Conservation (phyloP, 2,888 invertebrate species). For the Polydesmus complanatus region DNA sequence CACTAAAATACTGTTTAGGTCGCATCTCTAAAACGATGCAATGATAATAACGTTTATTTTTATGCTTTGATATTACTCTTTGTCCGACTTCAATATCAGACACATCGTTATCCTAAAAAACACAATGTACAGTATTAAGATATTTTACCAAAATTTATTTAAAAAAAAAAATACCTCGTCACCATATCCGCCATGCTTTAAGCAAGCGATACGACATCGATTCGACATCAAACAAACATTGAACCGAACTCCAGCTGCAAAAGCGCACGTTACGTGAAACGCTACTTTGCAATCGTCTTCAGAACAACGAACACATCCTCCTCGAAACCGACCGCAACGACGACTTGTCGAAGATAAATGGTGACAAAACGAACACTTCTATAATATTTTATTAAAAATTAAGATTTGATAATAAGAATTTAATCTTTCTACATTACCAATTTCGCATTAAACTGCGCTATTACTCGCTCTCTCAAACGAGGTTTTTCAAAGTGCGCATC, state of each 20-base stretch:
- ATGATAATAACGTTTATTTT: conserved; percentile 44
- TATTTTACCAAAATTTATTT: background rate
- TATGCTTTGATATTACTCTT: conserved; percentile 47
- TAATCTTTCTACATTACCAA: conserved; percentile 13
- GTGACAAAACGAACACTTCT: conserved; percentile 30
- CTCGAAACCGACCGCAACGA: conserved; percentile 23
- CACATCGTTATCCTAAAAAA: background rate
- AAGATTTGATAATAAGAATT: conserved; percentile 1
- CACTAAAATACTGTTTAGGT: conserved; percentile 40
- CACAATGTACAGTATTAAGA: too few species aligned
- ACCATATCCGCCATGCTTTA: conserved; percentile 25
- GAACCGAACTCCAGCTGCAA: conserved; percentile 39
- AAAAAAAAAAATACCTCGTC: background rate
- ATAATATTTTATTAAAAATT: conserved; percentile 18
- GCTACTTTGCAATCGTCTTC: conserved; percentile 34
- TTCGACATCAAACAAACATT: conserved; percentile 34
- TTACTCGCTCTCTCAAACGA: conserved; percentile 25
- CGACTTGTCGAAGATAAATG: conserved; percentile 18
- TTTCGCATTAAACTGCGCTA: conserved; percentile 16
- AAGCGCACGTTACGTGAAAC: conserved; percentile 47
- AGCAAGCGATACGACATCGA: conserved; percentile 32
- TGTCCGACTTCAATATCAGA: conserved; percentile 24
- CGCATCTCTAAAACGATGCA: conserved; percentile 39
- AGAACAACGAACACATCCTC: conserved; percentile 39
- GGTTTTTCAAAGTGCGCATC: conserved; percentile 32